phyloP scores from a whole-genome alignment of 2,888 invertebrate genomes.

The Abrostola triplasia region DNA sequence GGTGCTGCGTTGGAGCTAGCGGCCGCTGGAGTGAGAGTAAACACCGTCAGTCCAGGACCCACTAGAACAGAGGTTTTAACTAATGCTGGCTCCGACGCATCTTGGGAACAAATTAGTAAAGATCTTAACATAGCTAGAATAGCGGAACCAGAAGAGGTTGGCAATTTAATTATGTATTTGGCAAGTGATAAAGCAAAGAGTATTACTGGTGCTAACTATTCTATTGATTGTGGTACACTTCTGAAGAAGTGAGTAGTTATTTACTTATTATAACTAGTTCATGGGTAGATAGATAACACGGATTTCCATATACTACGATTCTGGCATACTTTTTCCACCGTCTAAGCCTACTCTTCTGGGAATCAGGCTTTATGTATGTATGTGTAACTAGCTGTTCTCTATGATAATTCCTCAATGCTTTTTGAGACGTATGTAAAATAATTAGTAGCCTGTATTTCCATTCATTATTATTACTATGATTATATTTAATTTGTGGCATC shows the following conservation, averaged over 20 bases:
- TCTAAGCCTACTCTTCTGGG: no score
- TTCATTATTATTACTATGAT: no score
- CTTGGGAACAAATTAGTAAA: slow-evolving; percentile 7
- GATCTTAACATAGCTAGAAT: slow-evolving; percentile 16
- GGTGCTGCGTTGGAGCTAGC: slow-evolving; percentile 27
- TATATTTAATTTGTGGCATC: no score
- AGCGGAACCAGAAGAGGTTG: slow-evolving; percentile 67
- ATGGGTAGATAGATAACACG: no score
- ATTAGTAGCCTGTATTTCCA: no score
- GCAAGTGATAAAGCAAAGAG: slow-evolving; percentile 60
- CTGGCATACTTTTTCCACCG: no score
- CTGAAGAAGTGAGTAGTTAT: slow-evolving; percentile 5
- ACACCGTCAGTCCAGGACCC: slow-evolving; percentile 39
- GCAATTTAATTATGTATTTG: slow-evolving; percentile 58
- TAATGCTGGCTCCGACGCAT: neutral
- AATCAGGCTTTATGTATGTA: no score
- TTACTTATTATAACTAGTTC: no score
- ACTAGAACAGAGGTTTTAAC: slow-evolving; percentile 17
- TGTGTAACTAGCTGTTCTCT: no score
- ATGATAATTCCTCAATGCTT: no score
- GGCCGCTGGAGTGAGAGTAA: slow-evolving; percentile 37
- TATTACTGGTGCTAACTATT: slow-evolving; percentile 54
- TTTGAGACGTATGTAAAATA: no score
- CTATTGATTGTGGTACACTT: slow-evolving; percentile 51
- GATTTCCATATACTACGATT: no score